These are phyloP conservation scores for Picathartes gymnocephalus DNA, from an alignment of 2,113 vertebrate genomes.

Conservation along the genomic window DNA sequence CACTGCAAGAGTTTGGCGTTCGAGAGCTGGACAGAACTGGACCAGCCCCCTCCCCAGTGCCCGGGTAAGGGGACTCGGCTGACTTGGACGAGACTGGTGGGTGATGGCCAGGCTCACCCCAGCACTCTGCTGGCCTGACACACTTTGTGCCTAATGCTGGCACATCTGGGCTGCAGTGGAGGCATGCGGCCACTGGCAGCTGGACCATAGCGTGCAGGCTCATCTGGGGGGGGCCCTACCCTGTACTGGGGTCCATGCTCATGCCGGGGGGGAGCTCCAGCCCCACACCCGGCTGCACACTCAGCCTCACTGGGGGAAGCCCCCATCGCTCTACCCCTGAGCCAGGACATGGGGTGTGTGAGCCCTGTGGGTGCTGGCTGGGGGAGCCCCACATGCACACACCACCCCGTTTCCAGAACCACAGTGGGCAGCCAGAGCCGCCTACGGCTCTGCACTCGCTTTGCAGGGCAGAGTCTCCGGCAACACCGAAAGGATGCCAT, in stretches of 20 bases:
- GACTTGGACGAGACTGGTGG: neutral
- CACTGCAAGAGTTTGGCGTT: neutral
- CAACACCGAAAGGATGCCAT: neutral
- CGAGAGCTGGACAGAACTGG: fast-evolving
- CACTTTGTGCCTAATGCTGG: neutral
- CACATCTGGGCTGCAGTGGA: neutral
- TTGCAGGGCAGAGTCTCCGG: neutral
- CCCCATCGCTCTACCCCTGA: neutral
- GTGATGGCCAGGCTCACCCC: neutral
- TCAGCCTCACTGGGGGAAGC: neutral
- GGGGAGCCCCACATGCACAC: neutral
- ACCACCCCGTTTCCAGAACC: neutral
- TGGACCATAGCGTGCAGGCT: neutral
- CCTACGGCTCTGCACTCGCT: neutral
- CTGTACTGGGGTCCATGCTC: neutral
- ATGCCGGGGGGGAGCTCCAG: neutral
- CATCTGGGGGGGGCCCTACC: neutral
- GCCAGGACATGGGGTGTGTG: fast-evolving
- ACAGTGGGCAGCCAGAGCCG: fast-evolving
- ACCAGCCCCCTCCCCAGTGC: neutral
- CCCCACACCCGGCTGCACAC: neutral
- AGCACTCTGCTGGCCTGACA: neutral
- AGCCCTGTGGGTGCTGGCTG: fast-evolving
- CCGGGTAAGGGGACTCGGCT: fast-evolving
- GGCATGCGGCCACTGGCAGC: neutral